phyloP scores from a whole-genome alignment of 2,113 vertebrate species.

The Hemiprocne comata region DNA sequence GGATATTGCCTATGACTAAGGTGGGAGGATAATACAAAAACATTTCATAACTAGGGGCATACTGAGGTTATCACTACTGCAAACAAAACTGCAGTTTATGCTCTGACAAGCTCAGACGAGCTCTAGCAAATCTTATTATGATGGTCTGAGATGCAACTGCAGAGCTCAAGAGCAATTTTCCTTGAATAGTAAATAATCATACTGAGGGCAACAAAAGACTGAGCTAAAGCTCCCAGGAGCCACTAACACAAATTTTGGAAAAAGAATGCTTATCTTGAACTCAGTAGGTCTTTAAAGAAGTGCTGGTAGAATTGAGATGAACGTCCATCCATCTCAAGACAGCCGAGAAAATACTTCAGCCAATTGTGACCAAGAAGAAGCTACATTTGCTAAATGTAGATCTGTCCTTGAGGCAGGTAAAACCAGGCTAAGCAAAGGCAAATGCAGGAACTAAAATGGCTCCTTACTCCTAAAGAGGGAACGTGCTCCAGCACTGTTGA shows the following conservation, averaged over 20 bases:
- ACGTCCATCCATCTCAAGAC: neutral
- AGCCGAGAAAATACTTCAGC: neutral
- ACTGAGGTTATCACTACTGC: neutral
- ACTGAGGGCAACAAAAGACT: neutral
- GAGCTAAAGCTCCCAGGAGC: neutral
- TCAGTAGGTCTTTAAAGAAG: neutral
- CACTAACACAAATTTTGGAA: neutral
- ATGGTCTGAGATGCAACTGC: neutral
- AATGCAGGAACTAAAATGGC: neutral
- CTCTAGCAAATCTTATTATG: neutral
- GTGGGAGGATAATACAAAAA: neutral
- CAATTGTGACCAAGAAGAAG: neutral
- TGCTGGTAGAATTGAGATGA: neutral
- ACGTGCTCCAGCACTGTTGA: fast-evolving
- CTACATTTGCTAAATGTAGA: neutral
- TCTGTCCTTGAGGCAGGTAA: neutral
- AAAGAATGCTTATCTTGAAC: neutral
- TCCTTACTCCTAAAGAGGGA: neutral
- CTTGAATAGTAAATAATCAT: neutral
- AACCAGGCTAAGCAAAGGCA: neutral
- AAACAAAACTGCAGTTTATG: neutral
- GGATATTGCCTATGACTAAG: neutral
- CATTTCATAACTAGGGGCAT: neutral
- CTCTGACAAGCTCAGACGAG: neutral
- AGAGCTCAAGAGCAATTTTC: neutral